These are phyloP conservation scores for Aproaerema taeniolella DNA, from an alignment of 2,888 invertebrate genomes.

Conservation along the genomic window DNA sequence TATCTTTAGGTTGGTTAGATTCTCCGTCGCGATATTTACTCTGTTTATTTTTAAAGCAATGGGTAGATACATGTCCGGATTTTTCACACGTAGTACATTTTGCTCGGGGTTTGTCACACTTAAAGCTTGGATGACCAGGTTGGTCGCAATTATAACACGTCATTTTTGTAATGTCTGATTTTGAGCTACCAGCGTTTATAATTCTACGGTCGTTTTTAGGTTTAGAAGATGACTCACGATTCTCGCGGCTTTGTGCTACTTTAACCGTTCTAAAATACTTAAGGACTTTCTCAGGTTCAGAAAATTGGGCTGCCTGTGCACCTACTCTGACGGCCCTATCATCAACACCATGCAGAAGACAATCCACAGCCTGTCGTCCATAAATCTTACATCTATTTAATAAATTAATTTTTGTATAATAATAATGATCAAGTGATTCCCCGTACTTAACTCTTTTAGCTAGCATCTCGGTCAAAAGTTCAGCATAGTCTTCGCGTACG, in stretches of 20 bases:
- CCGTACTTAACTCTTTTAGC: slow-evolving; percentile 4
- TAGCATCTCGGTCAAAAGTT: slow-evolving; percentile 12
- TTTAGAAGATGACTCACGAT: background rate
- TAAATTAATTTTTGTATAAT: slow-evolving; percentile 11
- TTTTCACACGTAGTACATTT: slow-evolving; percentile 8
- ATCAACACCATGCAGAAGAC: no score
- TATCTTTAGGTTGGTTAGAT: background rate
- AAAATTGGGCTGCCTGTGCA: slow-evolving; percentile 10
- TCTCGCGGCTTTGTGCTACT: background rate
- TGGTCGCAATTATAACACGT: slow-evolving; percentile 10
- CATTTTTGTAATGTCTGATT: background rate
- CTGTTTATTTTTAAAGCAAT: slow-evolving; percentile 7
- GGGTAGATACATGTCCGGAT: background rate
- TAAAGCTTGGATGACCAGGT: slow-evolving; percentile 9
- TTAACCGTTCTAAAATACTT: slow-evolving; percentile 12
- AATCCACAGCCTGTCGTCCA: no score
- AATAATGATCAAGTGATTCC: slow-evolving; percentile 11
- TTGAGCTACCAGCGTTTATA: background rate
- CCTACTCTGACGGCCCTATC: slow-evolving; percentile 9
- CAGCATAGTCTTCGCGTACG: no score
- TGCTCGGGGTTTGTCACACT: slow-evolving; percentile 7
- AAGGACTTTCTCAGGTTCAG: slow-evolving; percentile 11
- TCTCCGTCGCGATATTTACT: background rate
- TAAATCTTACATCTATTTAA: slow-evolving; percentile 8
- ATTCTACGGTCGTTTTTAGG: background rate